Base-by-base conservation (phyloP, 2,797 vertebrate genomes). In the Hydrolagus colliei region DNA sequence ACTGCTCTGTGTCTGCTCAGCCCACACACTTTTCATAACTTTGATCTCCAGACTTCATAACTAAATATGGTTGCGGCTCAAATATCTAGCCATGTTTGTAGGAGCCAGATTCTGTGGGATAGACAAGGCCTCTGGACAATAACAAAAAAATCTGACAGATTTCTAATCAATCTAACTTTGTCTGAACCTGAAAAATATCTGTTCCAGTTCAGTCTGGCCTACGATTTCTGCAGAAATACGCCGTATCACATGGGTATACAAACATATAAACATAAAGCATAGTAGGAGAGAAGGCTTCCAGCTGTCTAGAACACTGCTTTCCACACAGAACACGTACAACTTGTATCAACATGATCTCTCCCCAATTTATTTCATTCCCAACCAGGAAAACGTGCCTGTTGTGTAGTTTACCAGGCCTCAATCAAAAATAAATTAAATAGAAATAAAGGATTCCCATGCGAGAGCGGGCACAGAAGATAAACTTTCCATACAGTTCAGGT, bases 191-290 rank as follows among this genome's bases (percentile, higher is more conserved):
- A 82, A 12, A 35, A 18, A 65, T 62, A 80, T 65, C 32, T 22
- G n/a, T 67, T 82, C 62, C 63, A 82, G 78, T 68, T 82, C 78
- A 67, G 27, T 67, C 22, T 82, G 78, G 67, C 63, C 78, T 82
- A 14, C 16, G 78, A 67, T 82, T 67, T 32, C 63, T 67, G 63
- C 63, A 65, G 78, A 67, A 35, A 82, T 32, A 82, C 67, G 32
- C 14, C 68, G 79, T 82, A 68, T 61, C 65, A 7, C 32, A 52
- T 27, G 16, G 32, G 27, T 11, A 82, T 82, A 68, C 20, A 65
- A 65, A 68, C 79, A 82, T 68, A 68, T 52, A 52, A 52, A 52
- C 41, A 78, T 22, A 75, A 79, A 41, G 14, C 63, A 82, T 41
- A 32, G 68, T 32, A 67, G 27, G 68, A 82, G 68, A 41, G 79